Conservation (phyloP, 2,888 invertebrate species). For the Aethes cnicana region DNA sequence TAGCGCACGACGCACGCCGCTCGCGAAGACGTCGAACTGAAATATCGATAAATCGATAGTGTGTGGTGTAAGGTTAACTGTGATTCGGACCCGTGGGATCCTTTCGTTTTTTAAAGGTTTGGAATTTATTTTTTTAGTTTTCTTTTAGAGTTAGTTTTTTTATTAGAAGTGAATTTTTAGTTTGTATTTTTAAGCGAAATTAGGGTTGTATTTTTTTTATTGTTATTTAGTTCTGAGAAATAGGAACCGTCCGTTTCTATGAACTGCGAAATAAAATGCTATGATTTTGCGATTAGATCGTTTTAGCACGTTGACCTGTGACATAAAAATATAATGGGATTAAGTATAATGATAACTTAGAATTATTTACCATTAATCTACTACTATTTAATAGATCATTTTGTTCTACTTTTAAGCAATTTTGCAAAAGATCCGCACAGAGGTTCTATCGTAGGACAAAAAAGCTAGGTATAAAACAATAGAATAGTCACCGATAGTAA, state of each 20-base stretch:
- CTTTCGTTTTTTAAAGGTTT: slow-evolving; percentile 50
- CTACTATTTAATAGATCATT: no score
- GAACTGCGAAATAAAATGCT: neutral
- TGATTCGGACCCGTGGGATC: slow-evolving; percentile 57
- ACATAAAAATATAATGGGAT: no score
- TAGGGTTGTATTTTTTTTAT: slow-evolving; percentile 23
- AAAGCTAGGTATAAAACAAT: slow-evolving; percentile 4
- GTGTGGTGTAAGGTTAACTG: slow-evolving; percentile 62
- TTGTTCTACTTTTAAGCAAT: slow-evolving; percentile 20
- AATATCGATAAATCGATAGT: slow-evolving; percentile 16
- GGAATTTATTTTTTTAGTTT: slow-evolving; percentile 31
- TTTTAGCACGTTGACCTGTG: neutral
- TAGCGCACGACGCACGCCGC: slow-evolving; percentile 40
- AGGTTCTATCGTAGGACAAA: slow-evolving; percentile 29
- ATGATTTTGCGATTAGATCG: neutral
- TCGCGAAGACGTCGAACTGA: slow-evolving; percentile 43
- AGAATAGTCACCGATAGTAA: slow-evolving; percentile 3
- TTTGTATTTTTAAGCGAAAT: no score
- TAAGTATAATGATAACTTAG: no score
- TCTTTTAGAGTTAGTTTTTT: neutral
- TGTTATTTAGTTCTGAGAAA: slow-evolving; percentile 22
- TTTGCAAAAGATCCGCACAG: slow-evolving; percentile 21
- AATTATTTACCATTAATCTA: no score
- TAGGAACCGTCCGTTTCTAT: neutral
- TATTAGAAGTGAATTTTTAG: neutral